These are phyloP conservation scores for Phortica okadai DNA, from an alignment of 2,888 invertebrate genomes.

Conservation along the genomic window DNA sequence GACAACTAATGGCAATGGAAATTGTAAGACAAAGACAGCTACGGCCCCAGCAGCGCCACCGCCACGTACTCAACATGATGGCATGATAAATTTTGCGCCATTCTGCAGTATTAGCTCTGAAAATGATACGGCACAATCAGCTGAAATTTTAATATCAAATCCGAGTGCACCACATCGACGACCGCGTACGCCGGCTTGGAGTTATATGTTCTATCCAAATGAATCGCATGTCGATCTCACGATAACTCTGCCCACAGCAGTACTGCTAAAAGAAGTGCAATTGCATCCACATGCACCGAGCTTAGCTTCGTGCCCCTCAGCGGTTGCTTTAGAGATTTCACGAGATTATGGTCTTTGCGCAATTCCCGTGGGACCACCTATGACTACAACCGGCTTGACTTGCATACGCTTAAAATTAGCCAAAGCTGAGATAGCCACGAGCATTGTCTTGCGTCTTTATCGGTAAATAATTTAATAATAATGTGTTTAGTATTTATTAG, in stretches of 20 bases:
- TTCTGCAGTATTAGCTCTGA: slow-evolving; percentile 88
- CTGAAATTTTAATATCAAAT: slow-evolving; percentile 91
- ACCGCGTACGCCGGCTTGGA: slow-evolving; percentile 95
- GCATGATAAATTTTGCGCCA: slow-evolving; percentile 92
- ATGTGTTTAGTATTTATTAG: neutral
- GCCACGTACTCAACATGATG: slow-evolving; percentile 83
- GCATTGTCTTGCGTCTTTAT: slow-evolving; percentile 82
- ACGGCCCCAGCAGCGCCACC: slow-evolving; percentile 74
- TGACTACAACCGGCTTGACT: slow-evolving; percentile 91
- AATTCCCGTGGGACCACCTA: slow-evolving; percentile 90
- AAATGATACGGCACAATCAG: slow-evolving; percentile 91
- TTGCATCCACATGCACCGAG: slow-evolving; percentile 91
- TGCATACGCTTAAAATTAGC: slow-evolving; percentile 90
- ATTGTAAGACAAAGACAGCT: slow-evolving; percentile 73
- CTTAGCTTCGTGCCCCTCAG: slow-evolving; percentile 91
- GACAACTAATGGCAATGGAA: slow-evolving; percentile 70
- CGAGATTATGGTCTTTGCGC: slow-evolving; percentile 87
- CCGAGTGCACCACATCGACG: slow-evolving; percentile 88
- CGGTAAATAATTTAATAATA: slow-evolving; percentile 60
- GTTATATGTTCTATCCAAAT: slow-evolving; percentile 94
- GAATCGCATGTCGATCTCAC: slow-evolving; percentile 93
- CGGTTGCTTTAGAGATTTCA: slow-evolving; percentile 90
- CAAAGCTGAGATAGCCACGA: slow-evolving; percentile 90
- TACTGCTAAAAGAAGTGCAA: slow-evolving; percentile 91
- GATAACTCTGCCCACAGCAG: slow-evolving; percentile 90